Conservation (phyloP, 2,888 invertebrate genomes). For the Nephrotoma flavescens region DNA sequence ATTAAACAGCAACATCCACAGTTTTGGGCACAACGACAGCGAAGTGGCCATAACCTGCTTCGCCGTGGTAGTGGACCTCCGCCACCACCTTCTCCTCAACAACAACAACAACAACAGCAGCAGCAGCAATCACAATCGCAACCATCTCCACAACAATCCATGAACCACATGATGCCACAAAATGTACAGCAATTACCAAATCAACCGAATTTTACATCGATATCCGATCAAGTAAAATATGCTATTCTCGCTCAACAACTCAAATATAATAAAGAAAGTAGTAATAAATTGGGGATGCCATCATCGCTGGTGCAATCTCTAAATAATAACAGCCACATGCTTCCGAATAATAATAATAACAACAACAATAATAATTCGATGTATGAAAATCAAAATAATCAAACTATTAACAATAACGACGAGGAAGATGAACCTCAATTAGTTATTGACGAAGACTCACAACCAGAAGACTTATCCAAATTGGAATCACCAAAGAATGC, state of each 20-base stretch:
- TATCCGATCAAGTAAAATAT: slow-evolving; percentile 55
- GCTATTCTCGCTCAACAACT: slow-evolving; percentile 67
- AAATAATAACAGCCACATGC: not conserved
- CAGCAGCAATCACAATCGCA: slow-evolving; percentile 9
- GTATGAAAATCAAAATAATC: slow-evolving; percentile 4
- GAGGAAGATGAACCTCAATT: slow-evolving; percentile 40
- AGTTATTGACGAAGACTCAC: slow-evolving; percentile 29
- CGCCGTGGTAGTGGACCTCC: slow-evolving; percentile 22
- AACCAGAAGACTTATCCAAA: slow-evolving; percentile 16
- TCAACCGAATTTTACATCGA: slow-evolving; percentile 18
- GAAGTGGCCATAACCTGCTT: slow-evolving; percentile 37
- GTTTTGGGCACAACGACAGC: slow-evolving; percentile 68
- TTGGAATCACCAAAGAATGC: slow-evolving; percentile 15
- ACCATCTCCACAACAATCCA: slow-evolving; percentile 18
- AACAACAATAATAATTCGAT: slow-evolving; percentile 15
- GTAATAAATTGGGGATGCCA: not conserved
- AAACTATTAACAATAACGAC: slow-evolving; percentile 17
- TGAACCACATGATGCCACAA: slow-evolving; percentile 20
- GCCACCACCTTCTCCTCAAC: not conserved
- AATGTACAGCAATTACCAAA: not conserved
- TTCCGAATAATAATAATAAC: slow-evolving; percentile 9
- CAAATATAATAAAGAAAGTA: slow-evolving; percentile 37
- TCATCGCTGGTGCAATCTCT: not conserved
- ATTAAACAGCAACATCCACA: slow-evolving; percentile 90
- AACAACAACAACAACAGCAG: slow-evolving; percentile 16